Evolutionary conservation across 2,888 invertebrate species (phyloP), one percentile per base, ranked within the genome.

Genomic region (Torymus aiolomorphi): DNA sequence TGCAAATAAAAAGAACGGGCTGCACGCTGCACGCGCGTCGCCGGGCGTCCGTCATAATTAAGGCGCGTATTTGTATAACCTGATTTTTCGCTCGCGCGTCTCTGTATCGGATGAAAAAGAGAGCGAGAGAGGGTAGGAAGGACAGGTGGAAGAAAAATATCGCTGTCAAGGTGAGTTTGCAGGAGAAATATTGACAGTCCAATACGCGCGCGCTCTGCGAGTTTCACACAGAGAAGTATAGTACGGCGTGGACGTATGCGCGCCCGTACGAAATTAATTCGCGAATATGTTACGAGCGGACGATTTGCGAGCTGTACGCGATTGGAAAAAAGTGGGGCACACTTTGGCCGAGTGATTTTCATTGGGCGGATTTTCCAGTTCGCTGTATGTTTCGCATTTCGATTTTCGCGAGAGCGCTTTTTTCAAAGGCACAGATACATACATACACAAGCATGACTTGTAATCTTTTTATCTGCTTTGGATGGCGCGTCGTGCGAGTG

Each of bases 131-230:
- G n/a, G n/a, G n/a, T n/a, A 31, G 3, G 20, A 16, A 24, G 56
- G 20, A 13, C 42, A 42, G 49, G 54, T 18, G 51, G 65, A 78
- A 67, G 67, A 73, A 76, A 78, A 78, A 78, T 73, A 78, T 73
- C 72, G 66, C 61, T 61, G 67, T 72, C 73, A 62, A 73, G 67
- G 67, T 13, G 62, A 54, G 61, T 66, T 78, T 73, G 70, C 61
- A 54, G n/a, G 78, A 67, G 73, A 67, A 78, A 78, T 78, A 78
- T 78, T 73, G 78, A 78, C 78, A 67, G 67, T 62, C 73, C 72
- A 62, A 76, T 76, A 52, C 49, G 57, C 20, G 57, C 24, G n/a
- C n/a, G n/a, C n/a, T n/a, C n/a, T n/a, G 56, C n/a, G 54, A n/a
- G 18, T 51, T 14, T 66, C 13, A 14, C 31, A 16, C 59, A 13